A percentile compares a stretch with the other conserved stretches of the same genome.
These are phyloP conservation scores for Lepilemur septentrionalis DNA, from an alignment of 2,797 vertebrate genomes.

Conservation along the genomic window DNA sequence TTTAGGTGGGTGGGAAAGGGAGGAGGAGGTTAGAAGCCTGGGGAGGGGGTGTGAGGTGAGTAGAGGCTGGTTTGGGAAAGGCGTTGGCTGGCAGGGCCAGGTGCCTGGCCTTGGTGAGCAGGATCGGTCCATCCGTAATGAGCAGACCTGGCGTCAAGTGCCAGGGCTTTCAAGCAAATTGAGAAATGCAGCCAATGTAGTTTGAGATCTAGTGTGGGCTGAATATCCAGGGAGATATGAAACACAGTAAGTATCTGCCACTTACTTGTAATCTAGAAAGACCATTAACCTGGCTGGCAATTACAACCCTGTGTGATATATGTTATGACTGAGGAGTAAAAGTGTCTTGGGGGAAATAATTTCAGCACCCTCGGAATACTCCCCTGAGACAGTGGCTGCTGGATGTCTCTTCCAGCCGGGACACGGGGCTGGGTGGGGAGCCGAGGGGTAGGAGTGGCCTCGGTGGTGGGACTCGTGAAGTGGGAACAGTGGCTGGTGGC, in stretches of 20 bases:
- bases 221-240: background rate
- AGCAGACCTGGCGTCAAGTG: background rate
- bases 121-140: background rate
- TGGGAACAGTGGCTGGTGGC: background rate
- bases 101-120: background rate
- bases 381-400: background rate
- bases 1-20: background rate
- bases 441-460: background rate
- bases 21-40: background rate
- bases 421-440: accelerated
- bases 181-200: background rate
- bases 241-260: background rate
- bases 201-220: background rate
- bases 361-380: background rate
- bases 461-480: background rate
- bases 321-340: background rate
- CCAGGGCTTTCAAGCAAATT: background rate
- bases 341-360: background rate
- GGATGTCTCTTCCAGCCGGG: background rate
- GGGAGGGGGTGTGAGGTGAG: background rate
- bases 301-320: background rate
- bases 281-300: too few species aligned
- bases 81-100: background rate
- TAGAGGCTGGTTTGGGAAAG: background rate
- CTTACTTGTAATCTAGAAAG: background rate